Conservation (phyloP, 1,140 invertebrate genomes). For the Macrocentrus cingulum region DNA sequence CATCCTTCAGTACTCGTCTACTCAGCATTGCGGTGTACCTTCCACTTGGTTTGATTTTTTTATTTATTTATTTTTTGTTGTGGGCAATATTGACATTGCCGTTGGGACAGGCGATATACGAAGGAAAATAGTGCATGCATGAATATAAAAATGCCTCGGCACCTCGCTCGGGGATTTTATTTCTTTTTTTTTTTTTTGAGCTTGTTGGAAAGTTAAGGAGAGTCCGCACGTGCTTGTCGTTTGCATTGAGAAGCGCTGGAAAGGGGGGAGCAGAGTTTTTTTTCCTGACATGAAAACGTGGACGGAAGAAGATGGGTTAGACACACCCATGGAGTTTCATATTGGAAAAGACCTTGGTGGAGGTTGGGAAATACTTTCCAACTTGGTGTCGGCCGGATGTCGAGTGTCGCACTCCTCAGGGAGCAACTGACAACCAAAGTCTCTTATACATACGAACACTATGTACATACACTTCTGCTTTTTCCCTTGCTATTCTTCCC, state of each 20-base stretch:
- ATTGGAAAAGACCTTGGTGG: constrained; percentile 25
- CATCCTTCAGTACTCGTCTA: no score
- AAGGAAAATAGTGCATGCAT: not conserved
- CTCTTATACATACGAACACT: constrained; percentile 3
- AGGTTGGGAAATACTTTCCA: constrained; percentile 16
- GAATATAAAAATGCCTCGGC: not conserved
- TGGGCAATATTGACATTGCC: not conserved
- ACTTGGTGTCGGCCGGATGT: constrained; percentile 18
- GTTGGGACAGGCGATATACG: not conserved
- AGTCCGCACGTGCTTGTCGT: constrained; percentile 12
- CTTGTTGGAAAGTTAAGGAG: not conserved
- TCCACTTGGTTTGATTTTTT: not conserved
- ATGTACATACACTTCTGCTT: not conserved
- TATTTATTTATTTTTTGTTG: not conserved
- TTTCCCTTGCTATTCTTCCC: constrained; percentile 23
- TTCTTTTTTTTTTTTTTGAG: no score
- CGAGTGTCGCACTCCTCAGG: constrained; percentile 22
- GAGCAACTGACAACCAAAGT: constrained; percentile 16
- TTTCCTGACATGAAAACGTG: not conserved
- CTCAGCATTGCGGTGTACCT: no score
- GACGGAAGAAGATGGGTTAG: no score
- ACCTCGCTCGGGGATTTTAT: not conserved
- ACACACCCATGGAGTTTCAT: not conserved
- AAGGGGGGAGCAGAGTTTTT: not conserved
- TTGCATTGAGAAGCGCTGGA: not conserved